A percentile compares a stretch with the other conserved stretches of the same genome.
Conservation (phyloP, 2,797 vertebrate species). For the Poecilia gillii region DNA sequence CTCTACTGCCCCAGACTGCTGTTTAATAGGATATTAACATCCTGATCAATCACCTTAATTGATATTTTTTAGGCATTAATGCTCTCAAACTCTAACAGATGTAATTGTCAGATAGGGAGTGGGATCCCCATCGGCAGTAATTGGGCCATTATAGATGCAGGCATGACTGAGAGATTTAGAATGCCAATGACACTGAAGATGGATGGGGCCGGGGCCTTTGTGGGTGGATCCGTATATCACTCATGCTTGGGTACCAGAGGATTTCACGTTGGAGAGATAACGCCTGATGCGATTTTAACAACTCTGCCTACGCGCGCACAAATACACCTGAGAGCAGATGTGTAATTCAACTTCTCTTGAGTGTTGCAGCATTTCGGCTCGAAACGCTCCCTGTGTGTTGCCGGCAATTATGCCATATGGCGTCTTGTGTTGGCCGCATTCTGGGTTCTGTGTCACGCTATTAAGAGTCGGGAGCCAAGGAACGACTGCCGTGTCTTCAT, state of each 20-base stretch:
- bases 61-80: constrained; percentile 86
- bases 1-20: constrained; percentile 74
- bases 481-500: constrained; percentile 80
- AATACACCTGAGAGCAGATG: constrained; percentile 30
- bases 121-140: constrained; percentile 83
- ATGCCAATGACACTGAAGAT: constrained; percentile 78
- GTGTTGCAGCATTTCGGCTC: constrained; percentile 35
- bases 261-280: constrained; percentile 48
- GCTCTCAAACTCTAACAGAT: constrained; percentile 83
- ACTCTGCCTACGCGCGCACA: constrained; percentile 19
- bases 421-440: constrained; percentile 65
- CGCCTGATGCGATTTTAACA: constrained; percentile 61
- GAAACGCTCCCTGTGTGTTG: constrained; percentile 56
- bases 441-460: constrained; percentile 69
- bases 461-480: constrained; percentile 77
- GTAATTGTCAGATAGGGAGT: constrained; percentile 84
- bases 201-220: constrained; percentile 63
- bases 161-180: constrained; percentile 79
- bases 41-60: constrained; percentile 87
- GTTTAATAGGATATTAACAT: constrained; percentile 85
- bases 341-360: constrained; percentile 38
- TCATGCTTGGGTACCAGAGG: constrained; percentile 64
- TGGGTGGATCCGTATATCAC: constrained; percentile 68
- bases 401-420: constrained; percentile 80
- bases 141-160: constrained; percentile 85